phyloP scores from a whole-genome alignment of 1,140 invertebrate species.

The Saccostrea cuccullata region DNA sequence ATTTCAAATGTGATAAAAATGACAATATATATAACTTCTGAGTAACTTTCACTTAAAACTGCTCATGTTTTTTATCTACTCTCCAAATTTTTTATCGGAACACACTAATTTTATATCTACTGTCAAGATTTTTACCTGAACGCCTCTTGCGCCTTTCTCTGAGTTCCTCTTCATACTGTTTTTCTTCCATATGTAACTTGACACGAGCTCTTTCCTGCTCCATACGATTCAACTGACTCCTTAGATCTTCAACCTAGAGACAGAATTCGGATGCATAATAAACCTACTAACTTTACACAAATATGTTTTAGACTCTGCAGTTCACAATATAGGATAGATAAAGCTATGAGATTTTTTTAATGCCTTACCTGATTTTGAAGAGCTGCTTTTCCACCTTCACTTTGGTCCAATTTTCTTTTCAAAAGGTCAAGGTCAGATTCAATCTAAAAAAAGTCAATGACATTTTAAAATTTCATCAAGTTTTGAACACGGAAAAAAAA shows the following conservation, averaged over 20 bases:
- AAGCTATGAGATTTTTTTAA: not conserved
- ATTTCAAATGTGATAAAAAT: not conserved
- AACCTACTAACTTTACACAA: too few relatives aligned
- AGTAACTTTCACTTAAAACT: not conserved
- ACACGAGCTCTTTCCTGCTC: conserved; percentile 67
- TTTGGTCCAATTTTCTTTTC: conserved; percentile 73
- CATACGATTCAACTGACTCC: conserved; percentile 67
- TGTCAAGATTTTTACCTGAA: conserved; percentile 58
- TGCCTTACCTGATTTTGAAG: conserved; percentile 68
- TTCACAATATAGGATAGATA: too few relatives aligned
- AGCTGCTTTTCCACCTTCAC: conserved; percentile 72
- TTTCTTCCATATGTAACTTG: conserved; percentile 67
- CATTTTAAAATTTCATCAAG: not conserved
- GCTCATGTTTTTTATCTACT: not conserved
- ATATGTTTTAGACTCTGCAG: too few relatives aligned
- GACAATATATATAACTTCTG: not conserved
- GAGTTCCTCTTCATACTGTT: conserved; percentile 69
- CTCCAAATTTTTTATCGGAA: not conserved
- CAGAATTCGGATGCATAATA: too few relatives aligned
- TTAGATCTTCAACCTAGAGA: conserved; percentile 71
- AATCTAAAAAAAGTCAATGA: conserved; percentile 55
- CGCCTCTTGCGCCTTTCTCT: conserved; percentile 67
- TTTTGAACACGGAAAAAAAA: not conserved
- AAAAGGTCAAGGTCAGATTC: conserved; percentile 72
- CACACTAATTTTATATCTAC: not conserved